A percentile compares a stretch with the other conserved stretches of the same genome.
Evolutionary conservation across 2,888 invertebrate species (phyloP).

Genomic region (Galeopsomyia nigrocyanea): DNA sequence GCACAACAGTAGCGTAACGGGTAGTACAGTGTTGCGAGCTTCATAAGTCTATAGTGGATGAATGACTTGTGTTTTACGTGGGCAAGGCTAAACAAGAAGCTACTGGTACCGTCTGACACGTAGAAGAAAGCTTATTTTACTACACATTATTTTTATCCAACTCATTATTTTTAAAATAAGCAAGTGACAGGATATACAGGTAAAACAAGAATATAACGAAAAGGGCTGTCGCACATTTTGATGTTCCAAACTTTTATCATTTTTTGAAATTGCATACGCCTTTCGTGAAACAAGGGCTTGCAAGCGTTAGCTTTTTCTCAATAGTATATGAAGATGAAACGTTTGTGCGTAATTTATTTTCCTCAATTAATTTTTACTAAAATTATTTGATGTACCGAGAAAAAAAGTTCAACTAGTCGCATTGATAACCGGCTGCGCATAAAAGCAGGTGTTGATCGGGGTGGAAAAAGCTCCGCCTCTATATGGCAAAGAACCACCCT

Average conservation of each 20-base stretch:
- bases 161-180: no score
- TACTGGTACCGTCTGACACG: slow-evolving; percentile 47
- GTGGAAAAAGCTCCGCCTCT: slow-evolving; percentile 59
- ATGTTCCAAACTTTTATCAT: no score
- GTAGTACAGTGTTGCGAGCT: slow-evolving; percentile 25
- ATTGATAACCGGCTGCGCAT: slow-evolving; percentile 27
- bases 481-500: slow-evolving; percentile 52
- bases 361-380: neutral
- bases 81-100: slow-evolving; percentile 29
- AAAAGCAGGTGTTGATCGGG: slow-evolving; percentile 43
- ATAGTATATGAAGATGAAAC: neutral
- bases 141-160: no score
- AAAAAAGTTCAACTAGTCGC: slow-evolving; percentile 28
- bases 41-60: slow-evolving; percentile 21
- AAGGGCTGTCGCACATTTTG: no score
- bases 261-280: no score
- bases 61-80: slow-evolving; percentile 36
- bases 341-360: neutral
- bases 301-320: no score
- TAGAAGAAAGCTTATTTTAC: no score
- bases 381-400: neutral
- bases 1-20: slow-evolving; percentile 24
- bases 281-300: no score
- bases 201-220: no score
- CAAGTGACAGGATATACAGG: no score